These are phyloP conservation scores for Corythornis madagascariensis DNA, from an alignment of 2,113 vertebrate genomes.

Conservation along the genomic window DNA sequence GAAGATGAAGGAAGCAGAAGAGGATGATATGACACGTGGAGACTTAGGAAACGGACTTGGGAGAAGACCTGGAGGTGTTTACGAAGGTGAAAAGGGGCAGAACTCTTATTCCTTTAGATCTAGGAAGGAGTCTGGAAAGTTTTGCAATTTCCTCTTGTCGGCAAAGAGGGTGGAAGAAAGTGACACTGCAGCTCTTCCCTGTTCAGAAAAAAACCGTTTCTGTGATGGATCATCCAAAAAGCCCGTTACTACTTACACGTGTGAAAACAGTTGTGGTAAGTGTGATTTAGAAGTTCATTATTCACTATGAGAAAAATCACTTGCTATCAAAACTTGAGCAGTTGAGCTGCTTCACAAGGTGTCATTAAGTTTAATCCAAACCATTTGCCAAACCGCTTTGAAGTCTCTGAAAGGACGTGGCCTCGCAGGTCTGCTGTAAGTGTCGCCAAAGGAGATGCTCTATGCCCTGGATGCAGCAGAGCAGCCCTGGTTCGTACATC, in stretches of 20 bases:
- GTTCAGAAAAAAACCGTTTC: constrained; percentile 41
- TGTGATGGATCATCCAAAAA: neutral
- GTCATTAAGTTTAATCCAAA: neutral
- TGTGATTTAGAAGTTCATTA: neutral
- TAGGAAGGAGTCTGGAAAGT: constrained; percentile 46
- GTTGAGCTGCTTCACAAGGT: neutral
- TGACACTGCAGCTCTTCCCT: neutral
- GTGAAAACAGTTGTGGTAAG: constrained; percentile 66
- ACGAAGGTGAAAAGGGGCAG: neutral
- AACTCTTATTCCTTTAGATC: neutral
- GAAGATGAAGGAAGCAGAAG: constrained; percentile 61
- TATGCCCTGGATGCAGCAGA: accelerated
- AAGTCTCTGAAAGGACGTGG: accelerated
- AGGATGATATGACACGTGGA: constrained; percentile 87
- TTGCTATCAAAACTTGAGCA: accelerated
- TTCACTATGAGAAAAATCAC: neutral
- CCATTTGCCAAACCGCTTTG: accelerated
- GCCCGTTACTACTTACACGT: neutral
- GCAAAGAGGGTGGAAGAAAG: constrained; percentile 27
- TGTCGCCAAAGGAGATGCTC: accelerated
- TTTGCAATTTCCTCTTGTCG: neutral
- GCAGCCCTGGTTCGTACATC: too few relatives aligned
- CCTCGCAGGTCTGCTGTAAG: accelerated
- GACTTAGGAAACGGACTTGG: constrained; percentile 86
- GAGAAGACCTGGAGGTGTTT: constrained; percentile 64